Percentiles rank a stretch among this genome's conserved stretches.
phyloP scores from a whole-genome alignment of 2,113 vertebrate species.

The Dromas ardeola region DNA sequence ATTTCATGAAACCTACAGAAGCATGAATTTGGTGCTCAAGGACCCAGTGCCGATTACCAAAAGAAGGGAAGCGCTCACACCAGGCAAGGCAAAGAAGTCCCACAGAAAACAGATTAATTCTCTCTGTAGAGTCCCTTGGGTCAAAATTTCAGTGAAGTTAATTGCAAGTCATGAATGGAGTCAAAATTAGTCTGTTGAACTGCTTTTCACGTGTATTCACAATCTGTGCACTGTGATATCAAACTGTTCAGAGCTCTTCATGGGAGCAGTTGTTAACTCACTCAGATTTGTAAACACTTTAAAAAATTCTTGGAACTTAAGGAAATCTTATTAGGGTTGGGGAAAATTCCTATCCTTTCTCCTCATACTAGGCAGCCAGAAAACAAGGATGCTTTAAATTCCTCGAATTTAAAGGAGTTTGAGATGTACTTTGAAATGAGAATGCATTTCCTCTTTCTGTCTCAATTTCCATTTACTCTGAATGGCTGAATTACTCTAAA shows the following conservation, averaged over 20 bases:
- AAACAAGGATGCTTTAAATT: conserved; percentile 39
- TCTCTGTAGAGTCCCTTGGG: background rate
- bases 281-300: conserved; percentile 13
- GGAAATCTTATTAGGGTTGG: conserved; percentile 2
- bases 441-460: background rate
- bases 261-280: background rate
- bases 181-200: background rate
- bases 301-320: conserved; percentile 37
- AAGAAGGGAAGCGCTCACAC: background rate
- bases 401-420: conserved; percentile 14
- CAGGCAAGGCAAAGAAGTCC: background rate
- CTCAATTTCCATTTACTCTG: background rate
- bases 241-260: background rate
- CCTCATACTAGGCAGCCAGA: background rate
- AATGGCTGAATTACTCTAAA: background rate
- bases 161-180: background rate
- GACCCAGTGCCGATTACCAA: background rate
- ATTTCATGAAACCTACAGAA: background rate
- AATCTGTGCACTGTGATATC: background rate
- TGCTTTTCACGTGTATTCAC: background rate
- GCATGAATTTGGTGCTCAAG: background rate
- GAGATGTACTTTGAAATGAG: background rate
- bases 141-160: background rate
- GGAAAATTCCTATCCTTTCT: conserved; percentile 45
- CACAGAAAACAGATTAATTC: background rate